Evolutionary conservation across 1,140 invertebrate genomes (phyloP).

Genomic region (Phocides pigmalion): DNA sequence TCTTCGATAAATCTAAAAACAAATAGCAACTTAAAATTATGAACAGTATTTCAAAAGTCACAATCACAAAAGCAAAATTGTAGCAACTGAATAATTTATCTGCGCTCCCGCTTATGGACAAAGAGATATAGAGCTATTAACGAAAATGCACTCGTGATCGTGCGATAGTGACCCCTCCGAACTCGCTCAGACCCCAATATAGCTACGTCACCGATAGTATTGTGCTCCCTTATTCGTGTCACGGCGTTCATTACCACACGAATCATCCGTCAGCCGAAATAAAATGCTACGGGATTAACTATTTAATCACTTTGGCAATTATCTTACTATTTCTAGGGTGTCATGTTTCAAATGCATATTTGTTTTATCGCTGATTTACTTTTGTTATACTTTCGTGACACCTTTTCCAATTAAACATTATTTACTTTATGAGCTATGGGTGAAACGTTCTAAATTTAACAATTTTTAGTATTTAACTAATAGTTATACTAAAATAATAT

Average conservation of each 20-base stretch:
- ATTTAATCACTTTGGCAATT: too few relatives aligned
- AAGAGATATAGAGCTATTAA: constrained; percentile 51
- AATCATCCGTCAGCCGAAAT: constrained; percentile 6
- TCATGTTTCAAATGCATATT: too few relatives aligned
- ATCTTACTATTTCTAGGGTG: too few relatives aligned
- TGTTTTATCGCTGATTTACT: too few relatives aligned
- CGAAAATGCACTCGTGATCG: constrained; percentile 64
- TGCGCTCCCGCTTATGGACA: constrained; percentile 30
- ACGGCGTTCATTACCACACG: constrained; percentile 41
- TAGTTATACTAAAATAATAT: too few relatives aligned
- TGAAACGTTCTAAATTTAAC: too few relatives aligned
- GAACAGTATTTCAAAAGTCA: neutral
- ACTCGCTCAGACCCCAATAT: constrained; percentile 29
- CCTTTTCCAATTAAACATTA: too few relatives aligned
- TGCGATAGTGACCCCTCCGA: constrained; percentile 55
- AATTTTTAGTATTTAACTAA: too few relatives aligned
- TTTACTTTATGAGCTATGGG: too few relatives aligned
- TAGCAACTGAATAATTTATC: constrained; percentile 25
- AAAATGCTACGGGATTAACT: too few relatives aligned
- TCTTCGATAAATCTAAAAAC: neutral
- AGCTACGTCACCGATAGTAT: constrained; percentile 52
- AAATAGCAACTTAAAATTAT: neutral
- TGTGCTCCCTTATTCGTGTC: constrained; percentile 42
- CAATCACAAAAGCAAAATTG: neutral
- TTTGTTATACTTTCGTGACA: too few relatives aligned